Evolutionary conservation across 2,113 vertebrate species (phyloP).

Genomic region (Stictonetta naevosa): DNA sequence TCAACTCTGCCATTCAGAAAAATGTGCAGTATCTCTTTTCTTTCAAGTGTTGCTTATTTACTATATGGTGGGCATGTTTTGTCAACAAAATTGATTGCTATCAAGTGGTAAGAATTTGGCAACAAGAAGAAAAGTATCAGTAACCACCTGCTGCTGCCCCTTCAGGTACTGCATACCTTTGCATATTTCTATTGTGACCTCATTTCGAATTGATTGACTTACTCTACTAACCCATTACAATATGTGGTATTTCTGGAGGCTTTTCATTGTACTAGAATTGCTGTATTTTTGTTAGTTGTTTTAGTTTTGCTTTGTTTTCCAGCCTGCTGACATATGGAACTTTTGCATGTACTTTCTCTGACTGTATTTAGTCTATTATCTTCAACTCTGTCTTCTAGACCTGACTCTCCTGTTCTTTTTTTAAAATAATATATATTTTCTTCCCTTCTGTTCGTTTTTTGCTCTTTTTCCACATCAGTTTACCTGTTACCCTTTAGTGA

Average conservation of each 20-base stretch:
- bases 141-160: not conserved
- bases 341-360: not conserved
- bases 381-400: not conserved
- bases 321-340: not conserved
- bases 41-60: slow-evolving; percentile 10
- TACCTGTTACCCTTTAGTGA: not conserved
- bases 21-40: not conserved
- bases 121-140: not conserved
- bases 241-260: not conserved
- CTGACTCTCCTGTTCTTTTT: not conserved
- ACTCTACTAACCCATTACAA: not conserved
- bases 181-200: not conserved
- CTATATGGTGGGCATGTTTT: not conserved
- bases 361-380: not conserved
- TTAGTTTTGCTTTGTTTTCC: not conserved
- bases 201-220: not conserved
- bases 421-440: not conserved
- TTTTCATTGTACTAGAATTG: not conserved
- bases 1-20: not conserved
- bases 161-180: not conserved
- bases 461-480: not conserved
- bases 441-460: not conserved
- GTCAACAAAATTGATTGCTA: not conserved
- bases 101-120: not conserved
- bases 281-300: not conserved